Evolutionary conservation across 2,797 vertebrate species (phyloP).

Genomic region (Spea hammondii): DNA sequence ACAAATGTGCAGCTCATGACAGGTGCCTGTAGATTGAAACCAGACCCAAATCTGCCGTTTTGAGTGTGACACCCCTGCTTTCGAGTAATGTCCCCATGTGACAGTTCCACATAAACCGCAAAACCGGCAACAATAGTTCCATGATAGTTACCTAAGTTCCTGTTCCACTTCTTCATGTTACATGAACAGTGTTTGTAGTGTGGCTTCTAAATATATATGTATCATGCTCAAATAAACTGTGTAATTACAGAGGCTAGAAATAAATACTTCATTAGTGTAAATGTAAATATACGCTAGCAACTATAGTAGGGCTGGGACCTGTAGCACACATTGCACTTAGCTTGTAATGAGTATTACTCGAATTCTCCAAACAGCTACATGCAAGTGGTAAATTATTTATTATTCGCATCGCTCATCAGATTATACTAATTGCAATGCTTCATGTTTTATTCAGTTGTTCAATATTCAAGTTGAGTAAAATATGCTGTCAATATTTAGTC

Average conservation of each 20-base stretch:
- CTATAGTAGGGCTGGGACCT: neutral
- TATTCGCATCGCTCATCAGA: constrained; percentile 40
- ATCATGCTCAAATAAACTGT: neutral
- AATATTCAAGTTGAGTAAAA: constrained; percentile 15
- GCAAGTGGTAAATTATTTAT: constrained; percentile 34
- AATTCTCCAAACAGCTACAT: constrained; percentile 34
- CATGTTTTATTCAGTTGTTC: constrained; percentile 31
- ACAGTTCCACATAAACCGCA: too few species aligned
- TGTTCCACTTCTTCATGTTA: too few species aligned
- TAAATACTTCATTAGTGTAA: neutral
- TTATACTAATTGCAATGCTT: constrained; percentile 32
- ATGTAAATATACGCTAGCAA: neutral
- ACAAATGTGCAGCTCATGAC: too few species aligned
- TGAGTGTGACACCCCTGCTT: too few species aligned
- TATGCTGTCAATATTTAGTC: constrained; percentile 30
- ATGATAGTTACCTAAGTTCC: too few species aligned
- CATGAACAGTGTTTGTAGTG: too few species aligned
- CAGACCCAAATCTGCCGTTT: too few species aligned
- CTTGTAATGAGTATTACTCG: constrained; percentile 23
- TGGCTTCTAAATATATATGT: too few species aligned
- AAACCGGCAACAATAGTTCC: too few species aligned
- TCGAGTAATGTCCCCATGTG: too few species aligned
- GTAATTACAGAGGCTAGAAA: neutral
- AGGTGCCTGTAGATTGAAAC: too few species aligned
- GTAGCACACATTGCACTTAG: constrained; percentile 24